Evolutionary conservation across 2,797 vertebrate species (phyloP), one percentile per base, ranked within the genome.

Genomic region (Lemur catta): DNA sequence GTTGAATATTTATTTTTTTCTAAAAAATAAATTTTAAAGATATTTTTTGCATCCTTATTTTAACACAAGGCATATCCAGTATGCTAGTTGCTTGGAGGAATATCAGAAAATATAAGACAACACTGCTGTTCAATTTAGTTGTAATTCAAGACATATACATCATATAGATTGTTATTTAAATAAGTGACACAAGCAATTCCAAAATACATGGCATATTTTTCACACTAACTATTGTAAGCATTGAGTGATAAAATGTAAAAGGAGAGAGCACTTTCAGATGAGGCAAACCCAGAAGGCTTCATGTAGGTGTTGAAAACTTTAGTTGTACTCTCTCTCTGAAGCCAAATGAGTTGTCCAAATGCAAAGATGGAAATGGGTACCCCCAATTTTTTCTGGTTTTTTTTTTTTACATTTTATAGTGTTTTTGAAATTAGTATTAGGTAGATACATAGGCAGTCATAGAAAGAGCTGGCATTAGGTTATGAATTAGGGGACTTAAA

Each of bases 21-120:
- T 87, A 95, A 59, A 11, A 78, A 79, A 76, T 82, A 48, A n/a
- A 20, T 69, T 20, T 26, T 63, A 76, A 28, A 57, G 11, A 11
- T n/a, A 35, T 75, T 69, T 75, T 84, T 75, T 52, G 0, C 38
- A 65, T 65, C 13, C n/a, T 74, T 92, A 63, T 52, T 43, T 30
- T 46, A 50, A 52, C 57, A 82, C 9, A n/a, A 93, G 41, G 43
- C 69, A 11, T 6, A 93, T 71, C 46, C 85, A 48, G 61, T 76
- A 8, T 67, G 20, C 41, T 81, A 41, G 24, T 59, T 89, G 17
- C n/a, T 93, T 92, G 28, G 57, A 95, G 52, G 26, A 71, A 69
- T 80, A 82, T 94, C 57, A 84, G 50, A 35, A 93, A 93, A 76
- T 65, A 17, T 30, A 76, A 95, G 30, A 80, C 22, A 59, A 87